phyloP scores from a whole-genome alignment of 2,888 invertebrate genomes.

The Mechanitis mazaeus region DNA sequence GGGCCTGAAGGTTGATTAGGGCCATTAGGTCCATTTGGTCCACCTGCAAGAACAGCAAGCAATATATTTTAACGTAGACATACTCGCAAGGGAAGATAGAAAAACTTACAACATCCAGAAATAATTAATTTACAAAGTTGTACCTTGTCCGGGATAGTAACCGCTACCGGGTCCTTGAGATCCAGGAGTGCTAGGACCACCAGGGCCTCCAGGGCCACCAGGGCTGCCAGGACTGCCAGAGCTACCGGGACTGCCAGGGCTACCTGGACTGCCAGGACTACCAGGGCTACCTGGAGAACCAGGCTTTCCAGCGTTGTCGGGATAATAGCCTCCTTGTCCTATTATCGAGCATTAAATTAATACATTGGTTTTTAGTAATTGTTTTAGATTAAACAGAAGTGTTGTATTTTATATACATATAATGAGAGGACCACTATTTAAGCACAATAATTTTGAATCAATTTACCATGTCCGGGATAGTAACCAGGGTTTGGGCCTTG shows the following conservation, averaged over 20 bases:
- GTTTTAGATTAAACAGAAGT: no score
- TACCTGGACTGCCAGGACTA: slow-evolving; percentile 12
- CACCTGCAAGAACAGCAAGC: slow-evolving; percentile 2
- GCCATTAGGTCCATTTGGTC: slow-evolving; percentile 11
- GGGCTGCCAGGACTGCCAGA: slow-evolving; percentile 31
- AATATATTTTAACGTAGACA: no score
- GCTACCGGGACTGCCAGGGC: slow-evolving; percentile 9
- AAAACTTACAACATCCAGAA: no score
- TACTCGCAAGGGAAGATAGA: no score
- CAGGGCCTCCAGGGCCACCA: slow-evolving; percentile 19
- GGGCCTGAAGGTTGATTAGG: slow-evolving; percentile 16
- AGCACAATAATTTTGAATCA: no score
- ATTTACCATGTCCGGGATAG: slow-evolving; percentile 40
- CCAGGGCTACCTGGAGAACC: not conserved
- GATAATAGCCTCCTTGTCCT: slow-evolving; percentile 8
- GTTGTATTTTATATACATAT: no score
- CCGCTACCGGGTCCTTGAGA: slow-evolving; percentile 30
- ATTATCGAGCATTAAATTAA: not conserved
- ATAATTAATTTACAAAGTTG: no score
- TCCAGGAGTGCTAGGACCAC: slow-evolving; percentile 18
- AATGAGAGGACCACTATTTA: no score
- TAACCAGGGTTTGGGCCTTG: slow-evolving; percentile 28
- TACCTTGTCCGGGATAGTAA: slow-evolving; percentile 29
- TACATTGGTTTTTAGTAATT: no score
- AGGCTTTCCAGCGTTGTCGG: not conserved